Conservation (phyloP, 2,888 invertebrate genomes). For the Dilophus febrilis region DNA sequence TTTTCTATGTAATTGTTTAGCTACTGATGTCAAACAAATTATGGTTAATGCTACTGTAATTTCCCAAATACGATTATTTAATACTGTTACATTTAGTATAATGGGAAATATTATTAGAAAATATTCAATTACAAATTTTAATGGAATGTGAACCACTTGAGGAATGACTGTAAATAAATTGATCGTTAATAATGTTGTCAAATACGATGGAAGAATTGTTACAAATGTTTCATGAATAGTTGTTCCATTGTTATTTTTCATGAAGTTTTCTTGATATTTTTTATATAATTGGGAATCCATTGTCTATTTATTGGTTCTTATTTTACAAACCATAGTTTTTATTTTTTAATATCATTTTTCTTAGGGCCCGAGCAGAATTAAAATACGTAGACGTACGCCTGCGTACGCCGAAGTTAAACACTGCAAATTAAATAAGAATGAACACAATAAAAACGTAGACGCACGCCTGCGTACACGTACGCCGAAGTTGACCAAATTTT, state of each 20-base stretch:
- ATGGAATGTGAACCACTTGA: slow-evolving; percentile 4
- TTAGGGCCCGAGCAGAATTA: no score
- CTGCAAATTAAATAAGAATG: no score
- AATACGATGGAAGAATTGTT: slow-evolving; percentile 22
- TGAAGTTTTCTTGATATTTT: slow-evolving; percentile 33
- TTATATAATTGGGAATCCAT: slow-evolving; percentile 26
- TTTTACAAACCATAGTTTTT: no score
- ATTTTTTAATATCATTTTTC: no score
- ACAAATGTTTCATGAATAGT: slow-evolving; percentile 34
- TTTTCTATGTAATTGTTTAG: slow-evolving; percentile 5
- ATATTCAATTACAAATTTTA: slow-evolving; percentile 35
- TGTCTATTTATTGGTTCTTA: background rate
- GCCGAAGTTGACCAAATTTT: no score
- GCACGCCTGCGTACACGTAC: no score
- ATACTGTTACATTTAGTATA: slow-evolving; percentile 38
- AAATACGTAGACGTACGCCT: no score
- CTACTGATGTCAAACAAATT: slow-evolving; percentile 8
- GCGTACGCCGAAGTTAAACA: no score
- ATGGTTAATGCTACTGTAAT: slow-evolving; percentile 12
- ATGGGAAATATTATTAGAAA: slow-evolving; percentile 36
- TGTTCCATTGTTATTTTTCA: slow-evolving; percentile 38
- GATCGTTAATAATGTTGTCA: slow-evolving; percentile 19
- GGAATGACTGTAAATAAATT: slow-evolving; percentile 12
- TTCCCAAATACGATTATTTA: slow-evolving; percentile 26
- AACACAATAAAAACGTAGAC: no score